These are phyloP conservation scores for Micropoecilia bifurca DNA, from an alignment of 2,797 vertebrate genomes.

Conservation along the genomic window DNA sequence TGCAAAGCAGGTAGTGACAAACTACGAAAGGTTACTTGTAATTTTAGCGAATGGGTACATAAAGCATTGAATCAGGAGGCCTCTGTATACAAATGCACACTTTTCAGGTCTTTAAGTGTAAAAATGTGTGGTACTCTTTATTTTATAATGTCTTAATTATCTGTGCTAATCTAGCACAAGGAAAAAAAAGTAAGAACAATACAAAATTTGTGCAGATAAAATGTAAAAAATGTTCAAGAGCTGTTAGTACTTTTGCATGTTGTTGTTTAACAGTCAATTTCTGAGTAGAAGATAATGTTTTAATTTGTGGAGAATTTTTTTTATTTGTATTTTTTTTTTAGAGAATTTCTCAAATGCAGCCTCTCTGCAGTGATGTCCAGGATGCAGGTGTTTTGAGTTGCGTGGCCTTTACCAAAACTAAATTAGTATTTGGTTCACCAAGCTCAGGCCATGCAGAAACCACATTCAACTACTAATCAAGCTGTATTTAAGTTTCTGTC, in stretches of 20 bases:
- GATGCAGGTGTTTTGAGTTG: constrained; percentile 15
- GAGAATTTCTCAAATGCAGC: background rate
- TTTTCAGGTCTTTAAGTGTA: background rate
- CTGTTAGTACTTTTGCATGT: background rate
- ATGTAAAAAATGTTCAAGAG: background rate
- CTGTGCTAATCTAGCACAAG: background rate
- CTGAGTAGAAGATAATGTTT: background rate
- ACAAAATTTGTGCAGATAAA: background rate
- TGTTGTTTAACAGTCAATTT: background rate
- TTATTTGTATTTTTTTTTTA: background rate
- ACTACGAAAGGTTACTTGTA: background rate
- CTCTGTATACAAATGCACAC: background rate
- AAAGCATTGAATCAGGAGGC: background rate
- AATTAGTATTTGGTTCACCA: constrained; percentile 18
- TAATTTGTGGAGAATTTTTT: background rate
- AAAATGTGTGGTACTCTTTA: background rate
- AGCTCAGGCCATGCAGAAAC: constrained; percentile 50
- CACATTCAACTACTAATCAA: constrained; percentile 49
- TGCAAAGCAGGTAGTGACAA: background rate
- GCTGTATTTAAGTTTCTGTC: constrained; percentile 11
- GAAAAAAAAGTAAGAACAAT: background rate
- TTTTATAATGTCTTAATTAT: background rate
- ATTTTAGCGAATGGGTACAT: background rate
- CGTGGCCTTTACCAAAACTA: background rate
- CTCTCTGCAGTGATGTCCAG: background rate